Conservation (phyloP, 2,797 vertebrate genomes). For the Onychomys leucogaster region DNA sequence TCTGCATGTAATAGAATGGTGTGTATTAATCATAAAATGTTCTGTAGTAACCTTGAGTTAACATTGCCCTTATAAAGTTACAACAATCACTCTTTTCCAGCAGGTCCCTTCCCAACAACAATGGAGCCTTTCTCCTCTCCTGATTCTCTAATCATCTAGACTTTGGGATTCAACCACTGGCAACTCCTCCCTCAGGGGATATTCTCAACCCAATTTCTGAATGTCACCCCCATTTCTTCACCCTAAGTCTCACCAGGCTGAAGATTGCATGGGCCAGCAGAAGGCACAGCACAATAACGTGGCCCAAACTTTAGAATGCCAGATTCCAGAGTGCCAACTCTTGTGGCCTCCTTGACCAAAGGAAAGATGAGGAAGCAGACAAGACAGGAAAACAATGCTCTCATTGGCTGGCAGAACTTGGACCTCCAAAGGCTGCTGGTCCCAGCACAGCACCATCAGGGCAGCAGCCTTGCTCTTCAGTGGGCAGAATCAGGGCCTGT, state of each 20-base stretch:
- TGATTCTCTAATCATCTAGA: not conserved
- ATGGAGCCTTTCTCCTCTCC: not conserved
- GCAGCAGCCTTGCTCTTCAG: not conserved
- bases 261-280: not conserved
- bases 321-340: not conserved
- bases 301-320: not conserved
- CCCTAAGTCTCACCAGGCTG: not conserved
- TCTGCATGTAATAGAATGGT: not conserved
- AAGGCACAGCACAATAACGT: not conserved
- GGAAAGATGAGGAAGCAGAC: not conserved
- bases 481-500: not conserved
- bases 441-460: not conserved
- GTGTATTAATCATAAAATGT: slow-evolving; percentile 39
- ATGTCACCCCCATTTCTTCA: not conserved
- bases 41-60: slow-evolving; percentile 29
- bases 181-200: not conserved
- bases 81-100: not conserved
- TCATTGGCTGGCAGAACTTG: not conserved
- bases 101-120: too few relatives aligned
- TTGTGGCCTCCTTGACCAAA: not conserved
- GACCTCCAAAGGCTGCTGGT: not conserved
- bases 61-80: slow-evolving; percentile 6
- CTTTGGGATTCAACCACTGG: not conserved
- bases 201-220: not conserved
- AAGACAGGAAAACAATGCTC: not conserved